Evolutionary conservation across 2,797 vertebrate species (phyloP), one percentile per base, ranked within the genome.

Genomic region (Percopsis omiscomaycus): DNA sequence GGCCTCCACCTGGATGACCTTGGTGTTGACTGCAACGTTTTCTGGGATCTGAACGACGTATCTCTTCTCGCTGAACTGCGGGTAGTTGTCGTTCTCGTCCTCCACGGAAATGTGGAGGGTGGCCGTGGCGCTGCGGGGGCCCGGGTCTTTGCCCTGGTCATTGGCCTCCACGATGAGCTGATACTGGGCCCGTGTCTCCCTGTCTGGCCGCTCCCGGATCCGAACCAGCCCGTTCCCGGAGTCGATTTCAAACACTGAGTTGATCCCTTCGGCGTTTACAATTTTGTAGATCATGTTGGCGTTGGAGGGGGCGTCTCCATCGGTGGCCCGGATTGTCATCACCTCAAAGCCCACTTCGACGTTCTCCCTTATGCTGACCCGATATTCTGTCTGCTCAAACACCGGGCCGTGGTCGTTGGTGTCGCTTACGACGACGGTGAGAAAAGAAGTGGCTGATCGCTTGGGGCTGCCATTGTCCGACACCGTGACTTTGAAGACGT

Each of bases 11-110:
- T 95, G 94, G 62, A 95, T 89, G 63, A 99, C 91, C 29, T 95
- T 92, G 3, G 93, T 96, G 90, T 96, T 96, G 37, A 95, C 91
- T 0, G 89, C 85, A 54, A 96, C 91, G 0, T 98, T 95, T 81
- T 99, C 98, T 0, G 90, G 94, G 63, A 99, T 93, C 78, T 92
- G 94, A 0, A 98, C 94, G 5, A 96, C 84, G 0, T 99, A 99
- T 59, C 94, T 91, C 76, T 97, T 97, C 78, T 96, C 91, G 0
- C 94, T 95, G 84, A 99, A 99, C 89, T 99, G 98, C 0, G 98
- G 98, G 68, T 93, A 96, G 86, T 99, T 99, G 87, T 99, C 98
- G 0, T 99, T 99, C 80, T 99, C 98, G 0, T 99, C 98, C 82
- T 98, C 96, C 16, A 99, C 93, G 0, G 88, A 83, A 74, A 99